A percentile compares a stretch with the other conserved stretches of the same genome.
phyloP scores from a whole-genome alignment of 2,888 invertebrate genomes.

The Trachelus stipa region DNA sequence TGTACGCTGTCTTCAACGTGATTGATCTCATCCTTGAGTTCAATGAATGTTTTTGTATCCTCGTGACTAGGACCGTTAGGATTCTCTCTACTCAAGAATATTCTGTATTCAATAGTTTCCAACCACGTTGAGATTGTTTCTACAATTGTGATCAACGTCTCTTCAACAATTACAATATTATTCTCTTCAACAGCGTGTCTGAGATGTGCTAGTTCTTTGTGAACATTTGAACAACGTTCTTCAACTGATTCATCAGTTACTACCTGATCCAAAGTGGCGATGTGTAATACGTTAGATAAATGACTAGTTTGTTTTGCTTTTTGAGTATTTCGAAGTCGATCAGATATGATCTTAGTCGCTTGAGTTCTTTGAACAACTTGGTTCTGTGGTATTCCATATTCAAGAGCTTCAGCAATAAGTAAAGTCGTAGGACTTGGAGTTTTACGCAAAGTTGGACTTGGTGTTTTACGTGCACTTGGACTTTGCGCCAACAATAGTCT shows the following conservation, averaged over 20 bases:
- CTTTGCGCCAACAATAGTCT: slow-evolving; percentile 29
- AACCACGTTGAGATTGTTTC: slow-evolving; percentile 87
- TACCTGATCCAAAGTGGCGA: slow-evolving; percentile 72
- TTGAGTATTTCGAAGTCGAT: slow-evolving; percentile 71
- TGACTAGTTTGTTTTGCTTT: slow-evolving; percentile 70
- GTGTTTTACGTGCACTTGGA: slow-evolving; percentile 11
- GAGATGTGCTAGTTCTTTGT: slow-evolving; percentile 72
- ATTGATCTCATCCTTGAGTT: slow-evolving; percentile 75
- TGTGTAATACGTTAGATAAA: slow-evolving; percentile 73
- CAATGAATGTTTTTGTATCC: slow-evolving; percentile 66
- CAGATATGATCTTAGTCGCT: slow-evolving; percentile 69
- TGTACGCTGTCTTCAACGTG: slow-evolving; percentile 77
- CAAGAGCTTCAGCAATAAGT: slow-evolving; percentile 49
- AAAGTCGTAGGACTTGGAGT: slow-evolving; percentile 42
- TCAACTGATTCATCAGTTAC: slow-evolving; percentile 70
- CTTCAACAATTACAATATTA: slow-evolving; percentile 72
- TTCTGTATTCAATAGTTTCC: slow-evolving; percentile 85
- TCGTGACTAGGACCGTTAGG: slow-evolving; percentile 46
- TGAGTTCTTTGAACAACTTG: slow-evolving; percentile 69
- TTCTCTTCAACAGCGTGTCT: slow-evolving; percentile 72
- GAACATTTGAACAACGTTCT: slow-evolving; percentile 71
- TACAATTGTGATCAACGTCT: slow-evolving; percentile 79
- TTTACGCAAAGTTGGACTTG: slow-evolving; percentile 24
- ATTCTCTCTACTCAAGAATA: slow-evolving; percentile 69
- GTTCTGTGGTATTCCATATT: slow-evolving; percentile 46